Conservation (phyloP, 2,797 vertebrate genomes). For the Lagocephalus sceleratus region DNA sequence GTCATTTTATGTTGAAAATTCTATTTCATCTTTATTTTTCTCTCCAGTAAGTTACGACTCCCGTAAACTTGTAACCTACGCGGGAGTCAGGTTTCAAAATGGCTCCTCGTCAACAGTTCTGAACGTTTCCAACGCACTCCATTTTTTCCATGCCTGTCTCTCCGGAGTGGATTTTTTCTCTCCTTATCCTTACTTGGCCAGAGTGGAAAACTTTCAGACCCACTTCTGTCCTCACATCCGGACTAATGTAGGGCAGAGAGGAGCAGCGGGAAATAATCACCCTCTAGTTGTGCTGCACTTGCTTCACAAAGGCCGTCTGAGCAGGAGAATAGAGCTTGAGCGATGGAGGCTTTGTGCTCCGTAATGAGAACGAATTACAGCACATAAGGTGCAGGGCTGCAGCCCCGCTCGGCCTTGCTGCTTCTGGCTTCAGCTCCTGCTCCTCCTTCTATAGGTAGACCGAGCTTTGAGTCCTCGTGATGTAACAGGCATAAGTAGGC, state of each 20-base stretch:
- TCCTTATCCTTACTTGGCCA: background rate
- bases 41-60: no score
- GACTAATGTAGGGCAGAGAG: constrained; percentile 22
- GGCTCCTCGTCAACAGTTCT: no score
- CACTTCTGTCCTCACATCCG: constrained; percentile 9
- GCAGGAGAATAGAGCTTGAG: constrained; percentile 45
- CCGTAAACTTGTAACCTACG: no score
- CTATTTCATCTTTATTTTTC: no score
- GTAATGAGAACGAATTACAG: constrained; percentile 60
- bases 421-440: constrained; percentile 47
- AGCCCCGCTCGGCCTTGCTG: constrained; percentile 27
- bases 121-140: no score
- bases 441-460: constrained; percentile 33
- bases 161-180: background rate
- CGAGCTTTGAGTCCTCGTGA: no score
- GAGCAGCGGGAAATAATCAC: constrained; percentile 44
- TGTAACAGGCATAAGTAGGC: no score
- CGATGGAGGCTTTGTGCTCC: constrained; percentile 53
- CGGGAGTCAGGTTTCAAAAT: no score
- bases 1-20: no score
- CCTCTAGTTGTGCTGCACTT: constrained; percentile 30
- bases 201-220: constrained; percentile 7
- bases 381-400: constrained; percentile 34
- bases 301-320: constrained; percentile 54
- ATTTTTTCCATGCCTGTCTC: background rate